Evolutionary conservation across 1,140 invertebrate genomes (phyloP), one percentile per base, ranked within the genome.

Genomic region (Musca domestica): DNA sequence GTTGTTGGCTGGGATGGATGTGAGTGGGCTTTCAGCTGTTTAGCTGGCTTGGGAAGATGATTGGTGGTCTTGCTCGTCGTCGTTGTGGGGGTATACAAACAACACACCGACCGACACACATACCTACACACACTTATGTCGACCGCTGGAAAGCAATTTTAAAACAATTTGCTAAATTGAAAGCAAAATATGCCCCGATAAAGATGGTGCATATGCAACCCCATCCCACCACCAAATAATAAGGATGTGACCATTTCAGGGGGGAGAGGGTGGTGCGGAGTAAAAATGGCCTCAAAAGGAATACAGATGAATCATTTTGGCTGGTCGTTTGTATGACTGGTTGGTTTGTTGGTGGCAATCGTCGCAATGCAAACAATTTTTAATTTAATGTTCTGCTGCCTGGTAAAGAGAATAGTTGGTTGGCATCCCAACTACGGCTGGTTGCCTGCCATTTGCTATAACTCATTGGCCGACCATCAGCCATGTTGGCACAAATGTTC

Each of bases 401-500:
- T 41, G 34, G 34, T 41, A 41, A 41, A 41, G 34, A 41, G 10
- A 19, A 3, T 14, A 20, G 3, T 64, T 52, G 64, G 20, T 49
- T 49, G 51, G 17, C n/a, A 12, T 22, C 23, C 9, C 19, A 22
- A 47, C 17, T 22, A 17, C 49, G 25, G 47, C 51, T 66, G 22
- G 23, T 56, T 30, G 25, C 47, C 47, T 30, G 25, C 47, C 47
- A 48, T 34, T 68, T 64, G 67, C 67, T 49, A 68, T 54, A 66
- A 66, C 30, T 66, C 25, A 66, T 66, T 66, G 64, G 64, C 64
- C 64, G 64, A 47, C 64, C 64, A 51, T 22, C 27, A 19, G 47
- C 25, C n/a, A 23, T 7, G 30, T 46, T 41, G 9, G 23, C 10
- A 22, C 15, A 15, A 34, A 17, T 51, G 49, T 19, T 23, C n/a